phyloP scores from a whole-genome alignment of 1,140 invertebrate species.

The Camponotus floridanus region DNA sequence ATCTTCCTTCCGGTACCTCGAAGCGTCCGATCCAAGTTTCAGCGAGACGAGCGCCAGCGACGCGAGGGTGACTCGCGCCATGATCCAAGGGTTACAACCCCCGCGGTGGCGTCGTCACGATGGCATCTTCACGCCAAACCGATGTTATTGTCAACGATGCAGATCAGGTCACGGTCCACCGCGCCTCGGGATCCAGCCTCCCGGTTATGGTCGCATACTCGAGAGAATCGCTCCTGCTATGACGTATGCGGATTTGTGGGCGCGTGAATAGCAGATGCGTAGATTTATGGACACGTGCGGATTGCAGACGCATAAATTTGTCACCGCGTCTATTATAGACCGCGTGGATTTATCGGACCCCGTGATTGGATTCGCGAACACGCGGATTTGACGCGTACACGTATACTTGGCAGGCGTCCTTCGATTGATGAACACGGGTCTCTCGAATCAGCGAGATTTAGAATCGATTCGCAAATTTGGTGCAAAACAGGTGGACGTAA shows the following conservation, averaged over 20 bases:
- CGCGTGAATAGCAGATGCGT: slow-evolving; percentile 16
- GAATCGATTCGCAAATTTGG: too few relatives aligned
- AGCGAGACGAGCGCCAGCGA: slow-evolving; percentile 53
- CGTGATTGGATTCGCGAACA: neutral
- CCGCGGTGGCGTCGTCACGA: slow-evolving; percentile 18
- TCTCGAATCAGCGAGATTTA: too few relatives aligned
- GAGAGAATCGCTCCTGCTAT: neutral
- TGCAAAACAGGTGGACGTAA: too few relatives aligned
- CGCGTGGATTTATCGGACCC: neutral
- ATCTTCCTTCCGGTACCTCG: slow-evolving; percentile 5
- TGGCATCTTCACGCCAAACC: slow-evolving; percentile 3
- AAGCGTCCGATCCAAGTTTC: slow-evolving; percentile 24
- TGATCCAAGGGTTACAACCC: slow-evolving; percentile 41
- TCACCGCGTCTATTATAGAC: neutral
- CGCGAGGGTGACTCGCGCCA: slow-evolving; percentile 38
- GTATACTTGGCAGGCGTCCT: too few relatives aligned
- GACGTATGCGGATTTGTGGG: slow-evolving; percentile 24
- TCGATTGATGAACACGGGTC: too few relatives aligned
- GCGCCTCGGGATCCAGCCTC: slow-evolving; percentile 20
- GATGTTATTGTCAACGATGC: slow-evolving; percentile 26
- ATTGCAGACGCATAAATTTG: slow-evolving; percentile 36
- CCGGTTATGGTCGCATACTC: neutral
- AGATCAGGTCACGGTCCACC: neutral
- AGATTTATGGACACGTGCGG: slow-evolving; percentile 19
- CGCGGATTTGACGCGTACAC: neutral